Conservation (phyloP, 2,797 vertebrate genomes). For the Enteromius paludinosus region DNA sequence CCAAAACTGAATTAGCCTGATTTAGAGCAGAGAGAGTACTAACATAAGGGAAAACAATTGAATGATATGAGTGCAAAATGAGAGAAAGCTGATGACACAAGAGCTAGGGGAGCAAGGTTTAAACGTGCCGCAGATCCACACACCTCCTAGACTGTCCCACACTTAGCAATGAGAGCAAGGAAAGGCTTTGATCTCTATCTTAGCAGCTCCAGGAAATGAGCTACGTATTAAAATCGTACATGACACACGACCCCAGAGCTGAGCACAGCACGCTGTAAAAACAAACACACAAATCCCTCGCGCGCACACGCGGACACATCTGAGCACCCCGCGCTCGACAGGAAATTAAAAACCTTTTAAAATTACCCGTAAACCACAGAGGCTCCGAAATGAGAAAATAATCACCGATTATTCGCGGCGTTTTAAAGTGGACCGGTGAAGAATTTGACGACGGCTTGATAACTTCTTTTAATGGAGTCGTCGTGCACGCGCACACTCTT, state of each 20-base stretch:
- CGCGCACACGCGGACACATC: slow-evolving; percentile 35
- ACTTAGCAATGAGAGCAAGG: slow-evolving; percentile 37
- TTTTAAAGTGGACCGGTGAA: slow-evolving; percentile 40
- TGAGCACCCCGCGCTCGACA: slow-evolving; percentile 52
- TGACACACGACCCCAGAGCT: slow-evolving; percentile 60
- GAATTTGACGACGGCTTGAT: slow-evolving; percentile 10
- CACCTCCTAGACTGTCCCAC: slow-evolving; percentile 31
- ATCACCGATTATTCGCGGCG: slow-evolving; percentile 49
- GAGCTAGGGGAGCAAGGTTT: slow-evolving; percentile 18
- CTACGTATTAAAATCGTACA: slow-evolving; percentile 62
- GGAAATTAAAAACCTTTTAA: slow-evolving; percentile 68
- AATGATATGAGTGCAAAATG: slow-evolving; percentile 40
- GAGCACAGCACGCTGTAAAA: slow-evolving; percentile 61
- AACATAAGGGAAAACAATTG: slow-evolving; percentile 45
- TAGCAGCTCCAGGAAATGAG: slow-evolving; percentile 64
- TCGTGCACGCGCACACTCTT: background rate
- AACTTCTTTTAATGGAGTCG: background rate
- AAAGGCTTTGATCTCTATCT: slow-evolving; percentile 62
- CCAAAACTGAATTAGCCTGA: slow-evolving; percentile 43
- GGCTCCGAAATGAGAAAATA: slow-evolving; percentile 57
- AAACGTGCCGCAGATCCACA: background rate
- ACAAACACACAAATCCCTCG: slow-evolving; percentile 61
- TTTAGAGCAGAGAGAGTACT: slow-evolving; percentile 31
- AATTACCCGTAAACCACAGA: slow-evolving; percentile 60
- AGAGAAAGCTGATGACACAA: slow-evolving; percentile 26